Evolutionary conservation across 1,140 invertebrate species (phyloP).

Genomic region (Propsilocerus akamusi): DNA sequence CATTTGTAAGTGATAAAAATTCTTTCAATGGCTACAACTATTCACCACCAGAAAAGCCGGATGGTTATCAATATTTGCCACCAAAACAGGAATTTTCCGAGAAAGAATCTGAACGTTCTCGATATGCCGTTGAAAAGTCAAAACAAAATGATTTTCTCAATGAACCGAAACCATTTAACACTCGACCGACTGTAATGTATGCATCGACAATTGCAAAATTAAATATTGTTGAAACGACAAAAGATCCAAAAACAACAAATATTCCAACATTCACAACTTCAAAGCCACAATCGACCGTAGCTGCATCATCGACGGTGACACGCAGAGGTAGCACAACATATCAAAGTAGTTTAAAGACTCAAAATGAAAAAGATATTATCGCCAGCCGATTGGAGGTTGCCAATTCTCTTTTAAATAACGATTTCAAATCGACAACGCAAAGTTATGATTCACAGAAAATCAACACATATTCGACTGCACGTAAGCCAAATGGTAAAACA

Average conservation of each 20-base stretch:
- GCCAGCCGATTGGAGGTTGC: neutral
- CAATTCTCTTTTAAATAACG: slow-evolving; percentile 9
- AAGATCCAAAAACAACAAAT: neutral
- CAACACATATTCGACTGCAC: slow-evolving; percentile 5
- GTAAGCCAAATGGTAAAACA: slow-evolving; percentile 16
- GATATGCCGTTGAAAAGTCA: too few relatives aligned
- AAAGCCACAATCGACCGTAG: slow-evolving; percentile 11
- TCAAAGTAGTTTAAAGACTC: slow-evolving; percentile 12
- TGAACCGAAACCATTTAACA: neutral
- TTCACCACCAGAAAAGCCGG: neutral
- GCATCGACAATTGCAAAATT: neutral
- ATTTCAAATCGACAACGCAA: slow-evolving; percentile 15
- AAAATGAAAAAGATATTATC: slow-evolving; percentile 5
- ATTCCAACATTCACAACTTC: neutral
- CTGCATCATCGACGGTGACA: slow-evolving; percentile 16
- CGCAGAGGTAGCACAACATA: slow-evolving; percentile 8
- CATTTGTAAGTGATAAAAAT: slow-evolving; percentile 36
- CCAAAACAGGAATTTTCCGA: slow-evolving; percentile 5
- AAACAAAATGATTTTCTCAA: neutral
- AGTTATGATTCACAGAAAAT: slow-evolving; percentile 10
- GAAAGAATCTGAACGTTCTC: slow-evolving; percentile 15
- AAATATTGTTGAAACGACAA: neutral
- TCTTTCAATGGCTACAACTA: slow-evolving; percentile 21
- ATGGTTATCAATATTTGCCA: neutral
- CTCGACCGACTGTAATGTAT: neutral